phyloP scores from a whole-genome alignment of 1,140 invertebrate species.

The Drosophila asahinai region DNA sequence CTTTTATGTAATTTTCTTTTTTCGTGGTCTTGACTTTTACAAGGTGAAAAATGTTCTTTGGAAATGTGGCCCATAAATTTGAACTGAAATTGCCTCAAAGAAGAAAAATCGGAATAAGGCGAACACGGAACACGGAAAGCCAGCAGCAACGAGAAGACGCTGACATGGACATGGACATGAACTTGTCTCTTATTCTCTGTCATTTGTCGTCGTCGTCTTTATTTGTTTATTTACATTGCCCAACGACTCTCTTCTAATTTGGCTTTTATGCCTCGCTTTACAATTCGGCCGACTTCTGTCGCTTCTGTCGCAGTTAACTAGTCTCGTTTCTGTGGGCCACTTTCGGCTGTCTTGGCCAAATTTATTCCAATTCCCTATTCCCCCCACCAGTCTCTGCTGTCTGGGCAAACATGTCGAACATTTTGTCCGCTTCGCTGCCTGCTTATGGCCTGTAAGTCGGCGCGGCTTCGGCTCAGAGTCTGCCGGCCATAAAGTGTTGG shows the following conservation, averaged over 20 bases:
- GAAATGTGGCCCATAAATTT: constrained; percentile 56
- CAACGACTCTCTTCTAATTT: constrained; percentile 62
- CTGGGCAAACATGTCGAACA: constrained; percentile 76
- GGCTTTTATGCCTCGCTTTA: constrained; percentile 70
- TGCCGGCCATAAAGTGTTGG: constrained; percentile 64
- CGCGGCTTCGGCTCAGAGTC: constrained; percentile 32
- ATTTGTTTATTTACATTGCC: constrained; percentile 67
- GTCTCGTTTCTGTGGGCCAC: constrained; percentile 43
- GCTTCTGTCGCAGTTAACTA: constrained; percentile 57
- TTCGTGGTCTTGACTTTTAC: constrained; percentile 59
- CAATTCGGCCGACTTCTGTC: constrained; percentile 49
- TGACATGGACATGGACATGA: constrained; percentile 66
- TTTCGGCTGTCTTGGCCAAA: constrained; percentile 51
- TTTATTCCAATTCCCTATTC: constrained; percentile 23
- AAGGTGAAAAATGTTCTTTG: constrained; percentile 64
- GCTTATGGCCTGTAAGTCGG: constrained; percentile 56
- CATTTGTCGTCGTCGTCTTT: constrained; percentile 47
- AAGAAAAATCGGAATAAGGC: constrained; percentile 31
- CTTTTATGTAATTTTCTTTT: constrained; percentile 38
- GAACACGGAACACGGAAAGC: constrained; percentile 22
- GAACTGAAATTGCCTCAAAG: constrained; percentile 35
- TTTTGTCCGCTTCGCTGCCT: constrained; percentile 67
- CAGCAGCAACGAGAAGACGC: constrained; percentile 17
- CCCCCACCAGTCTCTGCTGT: constrained; percentile 10
- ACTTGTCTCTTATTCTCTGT: constrained; percentile 45